These are phyloP conservation scores for Morus bassanus DNA, from an alignment of 2,797 vertebrate genomes.

Conservation along the genomic window DNA sequence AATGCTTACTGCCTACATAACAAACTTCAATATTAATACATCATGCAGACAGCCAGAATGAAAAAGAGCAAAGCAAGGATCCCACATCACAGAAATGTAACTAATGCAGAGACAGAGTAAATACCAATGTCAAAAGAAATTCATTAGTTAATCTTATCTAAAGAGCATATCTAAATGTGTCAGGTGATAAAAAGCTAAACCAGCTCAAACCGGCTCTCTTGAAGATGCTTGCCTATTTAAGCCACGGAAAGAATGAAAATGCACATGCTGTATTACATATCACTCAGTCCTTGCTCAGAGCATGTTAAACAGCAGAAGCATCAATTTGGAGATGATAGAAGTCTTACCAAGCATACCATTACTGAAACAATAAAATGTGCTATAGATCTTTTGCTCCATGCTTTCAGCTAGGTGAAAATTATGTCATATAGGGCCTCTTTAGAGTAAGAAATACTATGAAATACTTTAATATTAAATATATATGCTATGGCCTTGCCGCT, in stretches of 20 bases:
- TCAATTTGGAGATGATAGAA: neutral
- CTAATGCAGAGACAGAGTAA: neutral
- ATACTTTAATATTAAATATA: neutral
- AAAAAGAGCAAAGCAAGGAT: neutral
- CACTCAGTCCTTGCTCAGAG: neutral
- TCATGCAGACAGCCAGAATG: neutral
- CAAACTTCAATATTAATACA: neutral
- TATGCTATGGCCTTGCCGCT: fast-evolving
- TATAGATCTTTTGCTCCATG: neutral
- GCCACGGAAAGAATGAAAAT: constrained; percentile 4
- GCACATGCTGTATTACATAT: neutral
- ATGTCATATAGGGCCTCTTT: fast-evolving
- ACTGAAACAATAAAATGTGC: neutral
- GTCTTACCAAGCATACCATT: neutral
- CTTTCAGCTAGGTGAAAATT: neutral
- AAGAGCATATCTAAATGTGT: constrained; percentile 44
- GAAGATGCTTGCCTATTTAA: neutral
- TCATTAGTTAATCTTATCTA: constrained; percentile 12
- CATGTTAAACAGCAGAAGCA: neutral
- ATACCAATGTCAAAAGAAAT: neutral
- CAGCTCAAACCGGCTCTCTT: neutral
- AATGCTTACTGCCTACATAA: neutral
- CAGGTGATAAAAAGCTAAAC: neutral
- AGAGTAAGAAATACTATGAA: neutral
- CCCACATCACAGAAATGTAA: neutral